Evolutionary conservation across 1,140 invertebrate genomes (phyloP), one percentile per base, ranked within the genome.

Genomic region (Gryllus bimaculatus): DNA sequence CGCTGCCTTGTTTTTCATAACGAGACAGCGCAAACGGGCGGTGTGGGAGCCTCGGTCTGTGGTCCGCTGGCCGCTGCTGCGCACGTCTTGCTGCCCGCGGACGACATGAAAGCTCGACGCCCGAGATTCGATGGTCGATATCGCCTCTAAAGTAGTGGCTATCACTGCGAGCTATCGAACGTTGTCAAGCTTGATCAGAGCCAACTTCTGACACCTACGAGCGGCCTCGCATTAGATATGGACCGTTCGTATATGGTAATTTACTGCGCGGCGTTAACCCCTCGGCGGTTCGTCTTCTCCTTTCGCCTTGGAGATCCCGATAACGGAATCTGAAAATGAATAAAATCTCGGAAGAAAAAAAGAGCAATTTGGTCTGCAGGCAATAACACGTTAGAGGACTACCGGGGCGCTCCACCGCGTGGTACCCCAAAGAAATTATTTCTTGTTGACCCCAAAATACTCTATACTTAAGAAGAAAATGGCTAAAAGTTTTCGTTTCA

Each of bases 291-390:
- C 26, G 26, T 66, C 54, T 66, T 66, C 54, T 18, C 18, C 18
- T 18, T 66, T 18, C 54, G 54, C 54, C 10, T 10, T 18, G 54
- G 18, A 66, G 54, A 66, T 66, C 10, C 10, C 54, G 54, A 66
- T 66, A 66, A 66, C 54, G 54, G 54, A 66, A 66, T 66, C 54
- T 66, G 54, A 66, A 66, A 66, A 66, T 66, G 54, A 66, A 66
- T 66, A 66, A 66, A 66, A 66, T 66, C 54, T 66, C 54, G 54
- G 54, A 66, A 66, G 54, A 66, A 66, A 66, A 66, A 66, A 66
- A 66, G 54, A 66, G 54, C 54, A 66, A 66, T 66, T 66, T 66
- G n/a, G 54, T 66, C 54, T 18, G 54, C 10, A 10, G 54, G 54
- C 54, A 18, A 66, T 66, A 66, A 66, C 10, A 66, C 54, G 26